Percentiles rank a stretch among this genome's conserved stretches.
Conservation (phyloP, 2,888 invertebrate genomes). For the Tenthredo distinguenda region DNA sequence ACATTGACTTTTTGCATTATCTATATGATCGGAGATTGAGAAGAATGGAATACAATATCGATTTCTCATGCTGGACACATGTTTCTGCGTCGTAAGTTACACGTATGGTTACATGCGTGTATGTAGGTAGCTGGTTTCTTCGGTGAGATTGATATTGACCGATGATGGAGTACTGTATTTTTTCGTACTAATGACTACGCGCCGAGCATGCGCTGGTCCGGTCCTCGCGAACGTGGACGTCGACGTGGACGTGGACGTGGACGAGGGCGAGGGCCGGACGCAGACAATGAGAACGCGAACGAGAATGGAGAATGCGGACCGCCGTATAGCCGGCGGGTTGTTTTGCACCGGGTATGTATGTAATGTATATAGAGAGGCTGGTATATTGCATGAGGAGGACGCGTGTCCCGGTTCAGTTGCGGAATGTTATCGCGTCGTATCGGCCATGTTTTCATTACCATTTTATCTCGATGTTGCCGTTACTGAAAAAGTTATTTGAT, state of each 20-base stretch:
- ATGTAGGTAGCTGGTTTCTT: constrained; percentile 8
- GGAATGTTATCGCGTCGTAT: constrained; percentile 76
- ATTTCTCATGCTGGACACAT: constrained; percentile 22
- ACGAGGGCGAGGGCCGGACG: constrained; percentile 53
- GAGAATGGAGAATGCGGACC: constrained; percentile 53
- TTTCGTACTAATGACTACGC: constrained; percentile 68
- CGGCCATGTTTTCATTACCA: constrained; percentile 75
- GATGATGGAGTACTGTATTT: constrained; percentile 46
- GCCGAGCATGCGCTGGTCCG: constrained; percentile 56
- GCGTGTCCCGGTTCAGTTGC: constrained; percentile 70
- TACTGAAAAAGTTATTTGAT: constrained; percentile 74
- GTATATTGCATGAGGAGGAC: constrained; percentile 59
- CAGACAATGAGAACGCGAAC: constrained; percentile 63
- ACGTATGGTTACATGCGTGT: constrained; percentile 57
- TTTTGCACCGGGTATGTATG: constrained; percentile 55
- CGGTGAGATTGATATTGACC: constrained; percentile 25
- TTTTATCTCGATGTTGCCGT: constrained; percentile 69
- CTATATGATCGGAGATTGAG: neutral
- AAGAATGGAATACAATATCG: neutral
- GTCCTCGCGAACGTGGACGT: neutral
- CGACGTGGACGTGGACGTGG: constrained; percentile 18
- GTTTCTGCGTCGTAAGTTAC: constrained; percentile 69
- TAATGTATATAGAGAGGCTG: constrained; percentile 2
- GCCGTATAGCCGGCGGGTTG: constrained; percentile 55
- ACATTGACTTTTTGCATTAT: neutral